phyloP scores from a whole-genome alignment of 1,140 invertebrate genomes.

The Nymphalis io region DNA sequence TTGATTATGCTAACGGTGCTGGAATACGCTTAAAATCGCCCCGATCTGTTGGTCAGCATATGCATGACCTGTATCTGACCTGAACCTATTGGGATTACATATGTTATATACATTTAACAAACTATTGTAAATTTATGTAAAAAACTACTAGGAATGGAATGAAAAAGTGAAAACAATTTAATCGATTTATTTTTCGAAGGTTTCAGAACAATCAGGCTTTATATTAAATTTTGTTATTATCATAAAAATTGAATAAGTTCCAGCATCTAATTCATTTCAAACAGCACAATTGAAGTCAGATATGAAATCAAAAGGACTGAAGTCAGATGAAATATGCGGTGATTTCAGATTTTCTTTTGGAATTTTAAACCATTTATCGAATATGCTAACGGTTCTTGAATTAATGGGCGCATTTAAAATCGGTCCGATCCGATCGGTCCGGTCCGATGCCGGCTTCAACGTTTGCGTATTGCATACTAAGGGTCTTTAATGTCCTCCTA shows the following conservation, averaged over 20 bases:
- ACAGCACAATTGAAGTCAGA: too few species aligned
- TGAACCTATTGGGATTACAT: not conserved
- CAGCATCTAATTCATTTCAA: too few species aligned
- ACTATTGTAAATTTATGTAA: too few species aligned
- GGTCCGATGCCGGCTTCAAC: slow-evolving; percentile 10
- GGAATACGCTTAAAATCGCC: slow-evolving; percentile 4
- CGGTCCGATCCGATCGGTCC: not conserved
- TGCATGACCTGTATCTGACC: not conserved
- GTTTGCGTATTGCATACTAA: slow-evolving; percentile 25
- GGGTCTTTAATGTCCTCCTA: not conserved
- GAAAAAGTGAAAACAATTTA: too few species aligned
- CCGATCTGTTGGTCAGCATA: not conserved
- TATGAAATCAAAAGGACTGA: too few species aligned
- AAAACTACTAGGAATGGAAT: too few species aligned
- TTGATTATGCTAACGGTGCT: slow-evolving; percentile 6
- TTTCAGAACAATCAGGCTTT: too few species aligned
- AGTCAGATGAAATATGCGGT: not conserved
- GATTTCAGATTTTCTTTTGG: not conserved
- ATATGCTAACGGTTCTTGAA: slow-evolving; percentile 23
- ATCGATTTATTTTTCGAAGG: too few species aligned
- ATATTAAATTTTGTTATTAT: too few species aligned
- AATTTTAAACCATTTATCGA: slow-evolving; percentile 6
- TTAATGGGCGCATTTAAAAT: slow-evolving; percentile 31
- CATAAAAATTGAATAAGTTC: too few species aligned
- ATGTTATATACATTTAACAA: too few species aligned